Percentiles rank a stretch among this genome's conserved stretches.
phyloP scores from a whole-genome alignment of 2,888 invertebrate genomes.

The Acleris laterana region DNA sequence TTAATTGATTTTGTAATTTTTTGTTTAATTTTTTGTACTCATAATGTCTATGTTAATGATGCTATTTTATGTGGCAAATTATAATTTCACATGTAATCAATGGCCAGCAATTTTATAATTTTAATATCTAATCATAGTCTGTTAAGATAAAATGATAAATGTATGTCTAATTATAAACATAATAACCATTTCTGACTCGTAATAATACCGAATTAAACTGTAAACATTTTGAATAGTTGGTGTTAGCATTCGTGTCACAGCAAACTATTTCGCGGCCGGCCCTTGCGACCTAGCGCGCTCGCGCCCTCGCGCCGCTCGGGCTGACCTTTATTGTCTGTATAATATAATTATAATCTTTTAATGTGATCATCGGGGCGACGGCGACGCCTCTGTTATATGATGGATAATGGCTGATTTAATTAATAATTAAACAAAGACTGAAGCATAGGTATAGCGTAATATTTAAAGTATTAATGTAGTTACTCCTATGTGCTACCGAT shows the following conservation, averaged over 20 bases:
- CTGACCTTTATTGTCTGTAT: slow-evolving; percentile 49
- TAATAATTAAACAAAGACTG: slow-evolving; percentile 82
- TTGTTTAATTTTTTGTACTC: slow-evolving; percentile 16
- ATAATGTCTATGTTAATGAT: slow-evolving; percentile 14
- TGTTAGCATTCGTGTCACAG: slow-evolving; percentile 36
- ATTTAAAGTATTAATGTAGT: slow-evolving; percentile 75
- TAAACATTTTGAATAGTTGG: slow-evolving; percentile 40
- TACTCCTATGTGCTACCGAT: slow-evolving; percentile 60
- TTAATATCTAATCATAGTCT: slow-evolving; percentile 53
- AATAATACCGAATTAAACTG: slow-evolving; percentile 47
- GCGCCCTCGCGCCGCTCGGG: slow-evolving; percentile 5
- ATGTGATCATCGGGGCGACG: slow-evolving; percentile 60
- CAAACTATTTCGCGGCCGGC: slow-evolving; percentile 24
- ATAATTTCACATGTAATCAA: slow-evolving; percentile 50
- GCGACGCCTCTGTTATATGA: slow-evolving; percentile 59
- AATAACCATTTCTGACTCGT: slow-evolving; percentile 45
- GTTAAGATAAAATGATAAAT: slow-evolving; percentile 49
- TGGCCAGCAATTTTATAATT: slow-evolving; percentile 65
- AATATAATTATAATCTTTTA: slow-evolving; percentile 49
- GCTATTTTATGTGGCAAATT: slow-evolving; percentile 39
- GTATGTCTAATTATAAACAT: slow-evolving; percentile 49
- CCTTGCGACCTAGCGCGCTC: neutral
- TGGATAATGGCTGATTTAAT: slow-evolving; percentile 67
- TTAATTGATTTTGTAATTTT: slow-evolving; percentile 23
- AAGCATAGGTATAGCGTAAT: slow-evolving; percentile 81